phyloP scores from a whole-genome alignment of 2,888 invertebrate genomes.

The Sisyra nigra region DNA sequence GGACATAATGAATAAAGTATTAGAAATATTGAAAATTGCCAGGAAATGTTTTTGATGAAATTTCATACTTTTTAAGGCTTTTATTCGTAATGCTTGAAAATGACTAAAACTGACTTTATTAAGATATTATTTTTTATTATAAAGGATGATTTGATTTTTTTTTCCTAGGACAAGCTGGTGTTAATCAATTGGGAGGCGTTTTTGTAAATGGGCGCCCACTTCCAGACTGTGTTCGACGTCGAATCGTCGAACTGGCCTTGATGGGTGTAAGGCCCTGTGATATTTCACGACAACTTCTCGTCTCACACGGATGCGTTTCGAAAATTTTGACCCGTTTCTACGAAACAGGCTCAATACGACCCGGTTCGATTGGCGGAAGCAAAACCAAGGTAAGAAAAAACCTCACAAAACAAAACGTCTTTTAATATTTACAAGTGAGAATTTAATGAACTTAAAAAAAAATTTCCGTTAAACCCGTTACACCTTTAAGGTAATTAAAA shows the following conservation, averaged over 20 bases:
- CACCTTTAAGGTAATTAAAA: no score
- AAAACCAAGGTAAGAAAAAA: constrained; percentile 67
- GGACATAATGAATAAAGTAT: no score
- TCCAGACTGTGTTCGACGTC: constrained; percentile 82
- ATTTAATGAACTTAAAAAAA: no score
- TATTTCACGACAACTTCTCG: constrained; percentile 86
- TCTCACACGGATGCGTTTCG: constrained; percentile 94
- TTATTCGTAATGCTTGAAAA: no score
- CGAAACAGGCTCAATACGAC: constrained; percentile 91
- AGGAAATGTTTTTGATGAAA: no score
- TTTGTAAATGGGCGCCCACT: constrained; percentile 96
- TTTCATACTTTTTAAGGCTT: no score
- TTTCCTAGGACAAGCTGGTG: constrained; percentile 80
- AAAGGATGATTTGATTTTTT: constrained; percentile 1
- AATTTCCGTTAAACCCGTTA: no score
- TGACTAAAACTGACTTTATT: no score
- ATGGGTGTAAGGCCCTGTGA: constrained; percentile 93
- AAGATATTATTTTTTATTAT: background rate
- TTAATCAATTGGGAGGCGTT: constrained; percentile 92
- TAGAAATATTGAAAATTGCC: no score
- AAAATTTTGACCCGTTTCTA: constrained; percentile 93
- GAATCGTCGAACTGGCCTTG: constrained; percentile 88
- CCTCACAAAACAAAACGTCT: background rate
- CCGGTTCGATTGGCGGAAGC: constrained; percentile 88
- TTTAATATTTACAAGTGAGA: background rate